phyloP scores from a whole-genome alignment of 2,113 vertebrate genomes.

The Ptilonorhynchus violaceus region DNA sequence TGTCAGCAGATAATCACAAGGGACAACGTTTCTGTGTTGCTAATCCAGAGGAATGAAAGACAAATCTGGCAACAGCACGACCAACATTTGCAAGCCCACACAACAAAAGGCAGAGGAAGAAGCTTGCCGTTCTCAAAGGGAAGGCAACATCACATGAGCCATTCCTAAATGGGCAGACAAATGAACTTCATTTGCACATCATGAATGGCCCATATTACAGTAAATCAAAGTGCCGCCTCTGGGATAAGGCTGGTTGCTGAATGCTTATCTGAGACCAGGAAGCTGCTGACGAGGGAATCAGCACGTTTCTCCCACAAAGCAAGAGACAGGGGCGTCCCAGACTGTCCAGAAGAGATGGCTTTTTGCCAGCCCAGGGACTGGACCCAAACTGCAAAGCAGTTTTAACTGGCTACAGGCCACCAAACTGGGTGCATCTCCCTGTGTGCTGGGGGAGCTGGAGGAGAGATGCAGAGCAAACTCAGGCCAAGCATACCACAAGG shows the following conservation, averaged over 20 bases:
- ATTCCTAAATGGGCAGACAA: slow-evolving; percentile 23
- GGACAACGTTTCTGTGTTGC: not conserved
- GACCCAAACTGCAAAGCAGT: not conserved
- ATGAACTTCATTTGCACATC: slow-evolving; percentile 41
- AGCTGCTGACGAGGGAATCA: not conserved
- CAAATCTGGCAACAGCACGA: not conserved
- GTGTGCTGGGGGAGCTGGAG: not conserved
- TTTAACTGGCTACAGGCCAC: not conserved
- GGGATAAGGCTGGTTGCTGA: not conserved
- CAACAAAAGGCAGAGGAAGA: not conserved
- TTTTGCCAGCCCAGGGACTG: not conserved
- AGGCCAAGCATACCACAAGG: not conserved
- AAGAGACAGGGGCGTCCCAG: not conserved
- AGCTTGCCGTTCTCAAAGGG: not conserved
- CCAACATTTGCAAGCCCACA: not conserved
- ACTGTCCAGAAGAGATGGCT: not conserved
- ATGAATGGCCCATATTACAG: slow-evolving; percentile 21
- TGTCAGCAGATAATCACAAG: not conserved
- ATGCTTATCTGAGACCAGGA: not conserved
- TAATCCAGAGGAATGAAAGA: not conserved
- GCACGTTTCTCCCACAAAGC: not conserved
- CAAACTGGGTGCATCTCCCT: accelerated
- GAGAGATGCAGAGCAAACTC: not conserved
- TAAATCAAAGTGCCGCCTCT: not conserved
- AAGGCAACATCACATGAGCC: slow-evolving; percentile 8